Evolutionary conservation across 2,113 vertebrate species (phyloP).

Genomic region (Pimephales promelas): DNA sequence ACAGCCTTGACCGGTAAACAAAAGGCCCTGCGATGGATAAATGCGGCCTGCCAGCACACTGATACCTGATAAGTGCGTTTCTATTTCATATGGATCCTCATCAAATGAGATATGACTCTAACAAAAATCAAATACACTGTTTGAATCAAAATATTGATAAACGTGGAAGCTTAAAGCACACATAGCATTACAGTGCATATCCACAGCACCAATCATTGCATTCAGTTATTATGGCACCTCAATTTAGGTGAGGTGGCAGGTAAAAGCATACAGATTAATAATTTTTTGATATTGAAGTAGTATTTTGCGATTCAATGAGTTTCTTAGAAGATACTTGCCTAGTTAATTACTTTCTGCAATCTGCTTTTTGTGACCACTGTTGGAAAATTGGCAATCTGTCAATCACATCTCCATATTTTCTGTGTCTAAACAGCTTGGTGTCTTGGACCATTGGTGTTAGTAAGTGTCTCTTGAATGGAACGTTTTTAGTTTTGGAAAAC

Average conservation of each 20-base stretch:
- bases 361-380: background rate
- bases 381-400: background rate
- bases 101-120: background rate
- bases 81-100: too few species aligned
- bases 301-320: background rate
- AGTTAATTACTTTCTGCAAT: background rate
- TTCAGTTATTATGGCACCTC: background rate
- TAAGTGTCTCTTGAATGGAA: slow-evolving; percentile 31
- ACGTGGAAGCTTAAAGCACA: background rate
- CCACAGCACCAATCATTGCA: background rate
- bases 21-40: background rate
- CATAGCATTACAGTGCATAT: background rate
- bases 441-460: background rate
- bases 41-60: background rate
- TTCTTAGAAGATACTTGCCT: background rate
- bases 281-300: background rate
- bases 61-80: background rate
- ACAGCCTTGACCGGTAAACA: background rate
- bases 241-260: background rate
- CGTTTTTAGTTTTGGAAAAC: slow-evolving; percentile 3
- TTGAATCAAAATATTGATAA: background rate
- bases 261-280: background rate
- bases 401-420: background rate
- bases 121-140: background rate
- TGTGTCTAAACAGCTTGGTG: background rate